Conservation (phyloP, 2,888 invertebrate species). For the Masnerella sp. region DNA sequence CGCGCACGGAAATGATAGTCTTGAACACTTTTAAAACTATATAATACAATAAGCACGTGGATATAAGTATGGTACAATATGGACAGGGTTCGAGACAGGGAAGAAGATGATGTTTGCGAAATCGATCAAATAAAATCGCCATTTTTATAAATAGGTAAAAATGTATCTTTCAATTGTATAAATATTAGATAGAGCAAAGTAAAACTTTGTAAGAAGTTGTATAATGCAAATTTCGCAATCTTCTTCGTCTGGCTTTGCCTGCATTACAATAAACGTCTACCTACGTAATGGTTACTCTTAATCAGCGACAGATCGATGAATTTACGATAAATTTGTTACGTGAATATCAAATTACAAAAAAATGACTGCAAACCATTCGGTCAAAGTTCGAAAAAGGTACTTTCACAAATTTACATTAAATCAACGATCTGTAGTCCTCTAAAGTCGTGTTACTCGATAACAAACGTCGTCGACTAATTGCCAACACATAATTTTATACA, state of each 20-base stretch:
- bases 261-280: slow-evolving; percentile 66
- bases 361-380: no score
- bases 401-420: slow-evolving; percentile 26
- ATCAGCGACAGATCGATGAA: slow-evolving; percentile 17
- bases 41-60: slow-evolving; percentile 75
- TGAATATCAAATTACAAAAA: no score
- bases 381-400: no score
- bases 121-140: no score
- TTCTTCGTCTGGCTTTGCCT: slow-evolving; percentile 46
- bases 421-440: slow-evolving; percentile 6
- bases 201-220: no score
- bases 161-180: no score
- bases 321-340: no score
- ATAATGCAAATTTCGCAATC: slow-evolving; percentile 28
- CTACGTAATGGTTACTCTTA: slow-evolving; percentile 71
- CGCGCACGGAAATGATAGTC: slow-evolving; percentile 64
- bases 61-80: slow-evolving; percentile 74
- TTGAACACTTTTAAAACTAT: slow-evolving; percentile 72
- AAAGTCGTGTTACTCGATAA: slow-evolving; percentile 69
- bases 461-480: slow-evolving; percentile 70
- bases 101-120: slow-evolving; percentile 45
- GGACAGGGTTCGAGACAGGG: slow-evolving; percentile 62
- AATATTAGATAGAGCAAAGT: no score
- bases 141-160: background rate
- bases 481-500: slow-evolving; percentile 68